A percentile compares a stretch with the other conserved stretches of the same genome.
These are phyloP conservation scores for Argyra leucocephala DNA, from an alignment of 2,888 invertebrate species.

Conservation along the genomic window DNA sequence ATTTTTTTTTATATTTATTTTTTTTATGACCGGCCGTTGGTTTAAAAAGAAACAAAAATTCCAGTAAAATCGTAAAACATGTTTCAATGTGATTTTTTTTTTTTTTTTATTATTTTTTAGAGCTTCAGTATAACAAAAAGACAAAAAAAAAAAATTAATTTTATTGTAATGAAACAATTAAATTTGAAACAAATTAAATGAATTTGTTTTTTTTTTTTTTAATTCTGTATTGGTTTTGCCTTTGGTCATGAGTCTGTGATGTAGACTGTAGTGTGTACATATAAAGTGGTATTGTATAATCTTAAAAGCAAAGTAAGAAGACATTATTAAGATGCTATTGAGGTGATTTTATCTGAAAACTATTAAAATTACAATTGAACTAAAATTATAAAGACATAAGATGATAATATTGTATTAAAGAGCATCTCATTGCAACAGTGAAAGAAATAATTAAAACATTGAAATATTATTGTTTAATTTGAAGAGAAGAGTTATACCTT, in stretches of 20 bases:
- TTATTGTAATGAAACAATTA: background rate
- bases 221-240: too few species aligned
- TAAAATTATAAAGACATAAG: too few species aligned
- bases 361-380: background rate
- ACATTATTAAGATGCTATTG: background rate
- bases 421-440: too few species aligned
- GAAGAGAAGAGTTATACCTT: too few species aligned
- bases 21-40: too few species aligned
- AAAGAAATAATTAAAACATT: too few species aligned
- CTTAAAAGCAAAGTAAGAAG: too few species aligned
- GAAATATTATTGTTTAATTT: too few species aligned
- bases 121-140: background rate
- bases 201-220: background rate
- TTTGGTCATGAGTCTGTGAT: too few species aligned
- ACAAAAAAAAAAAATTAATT: background rate
- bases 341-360: background rate
- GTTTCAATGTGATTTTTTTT: background rate
- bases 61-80: background rate
- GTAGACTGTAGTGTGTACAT: too few species aligned
- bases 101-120: background rate
- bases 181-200: background rate
- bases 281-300: too few species aligned
- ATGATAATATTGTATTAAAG: too few species aligned
- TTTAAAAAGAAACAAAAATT: background rate
- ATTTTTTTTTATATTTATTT: background rate